Conservation (phyloP, 2,888 invertebrate genomes). For the Agriopis leucophaearia region DNA sequence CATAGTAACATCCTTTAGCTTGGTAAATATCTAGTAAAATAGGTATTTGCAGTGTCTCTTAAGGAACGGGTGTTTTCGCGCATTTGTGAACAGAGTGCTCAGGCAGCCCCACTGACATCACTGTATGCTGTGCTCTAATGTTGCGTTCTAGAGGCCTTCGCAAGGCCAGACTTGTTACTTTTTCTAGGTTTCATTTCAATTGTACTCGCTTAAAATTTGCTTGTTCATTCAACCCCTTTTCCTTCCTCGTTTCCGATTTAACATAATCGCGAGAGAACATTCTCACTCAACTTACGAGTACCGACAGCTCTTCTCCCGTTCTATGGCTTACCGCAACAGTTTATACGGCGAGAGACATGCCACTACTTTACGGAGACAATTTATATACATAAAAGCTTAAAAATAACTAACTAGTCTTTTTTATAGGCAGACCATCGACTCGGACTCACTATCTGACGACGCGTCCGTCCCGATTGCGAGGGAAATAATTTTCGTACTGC, state of each 20-base stretch:
- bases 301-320: conserved; percentile 43
- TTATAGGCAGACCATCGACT: conserved; percentile 77
- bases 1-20: conserved; percentile 69
- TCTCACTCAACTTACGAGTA: conserved; percentile 8
- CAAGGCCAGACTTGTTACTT: conserved; percentile 63
- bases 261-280: not conserved
- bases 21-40: conserved; percentile 82
- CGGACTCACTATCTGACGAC: conserved; percentile 62
- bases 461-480: conserved; percentile 62
- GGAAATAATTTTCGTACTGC: conserved; percentile 82
- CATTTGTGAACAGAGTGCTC: not conserved
- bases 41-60: conserved; percentile 57
- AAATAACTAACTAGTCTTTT: conserved; percentile 81
- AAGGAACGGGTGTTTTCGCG: conserved; percentile 54
- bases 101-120: not conserved
- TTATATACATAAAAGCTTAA: conserved; percentile 78
- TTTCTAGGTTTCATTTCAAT: conserved; percentile 43
- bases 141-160: conserved; percentile 53
- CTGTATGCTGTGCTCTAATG: not conserved
- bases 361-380: conserved; percentile 71
- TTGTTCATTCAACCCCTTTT: conserved; percentile 31
- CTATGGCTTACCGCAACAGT: conserved; percentile 24
- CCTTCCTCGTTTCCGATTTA: conserved; percentile 4
- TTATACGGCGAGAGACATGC: conserved; percentile 71
- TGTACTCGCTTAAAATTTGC: conserved; percentile 48